A percentile compares a stretch with the other conserved stretches of the same genome.
phyloP scores from a whole-genome alignment of 2,888 invertebrate species.

The Mimumesa dahlbomi region DNA sequence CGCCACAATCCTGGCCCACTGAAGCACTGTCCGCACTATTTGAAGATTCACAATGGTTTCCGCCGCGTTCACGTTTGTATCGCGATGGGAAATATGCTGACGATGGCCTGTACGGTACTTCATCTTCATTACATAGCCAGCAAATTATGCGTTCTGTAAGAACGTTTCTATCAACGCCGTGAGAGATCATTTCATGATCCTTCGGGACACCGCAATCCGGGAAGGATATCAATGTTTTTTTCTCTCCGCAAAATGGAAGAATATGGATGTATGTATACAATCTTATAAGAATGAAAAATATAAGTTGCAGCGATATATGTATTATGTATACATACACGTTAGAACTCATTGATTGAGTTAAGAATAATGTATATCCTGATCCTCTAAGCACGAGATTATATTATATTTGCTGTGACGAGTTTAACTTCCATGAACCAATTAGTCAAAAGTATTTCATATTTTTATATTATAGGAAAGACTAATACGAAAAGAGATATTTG shows the following conservation, averaged over 20 bases:
- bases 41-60: slow-evolving; percentile 88
- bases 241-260: too few relatives aligned
- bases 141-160: slow-evolving; percentile 79
- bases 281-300: too few relatives aligned
- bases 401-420: too few relatives aligned
- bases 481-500: slow-evolving; percentile 4
- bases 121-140: slow-evolving; percentile 86
- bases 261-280: too few relatives aligned
- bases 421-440: neutral
- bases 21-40: slow-evolving; percentile 89
- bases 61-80: slow-evolving; percentile 89
- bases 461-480: neutral
- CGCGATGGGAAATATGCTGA: slow-evolving; percentile 90
- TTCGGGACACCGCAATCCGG: too few relatives aligned
- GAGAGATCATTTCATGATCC: too few relatives aligned
- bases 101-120: slow-evolving; percentile 85
- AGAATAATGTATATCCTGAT: too few relatives aligned
- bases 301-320: too few relatives aligned
- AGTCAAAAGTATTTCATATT: neutral
- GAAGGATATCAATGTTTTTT: too few relatives aligned
- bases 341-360: too few relatives aligned
- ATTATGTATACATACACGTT: too few relatives aligned
- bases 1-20: slow-evolving; percentile 87
- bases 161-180: neutral
- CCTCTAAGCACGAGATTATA: too few relatives aligned